Base-by-base conservation (phyloP, 1,140 invertebrate species). In the Drosophila albomicans region DNA sequence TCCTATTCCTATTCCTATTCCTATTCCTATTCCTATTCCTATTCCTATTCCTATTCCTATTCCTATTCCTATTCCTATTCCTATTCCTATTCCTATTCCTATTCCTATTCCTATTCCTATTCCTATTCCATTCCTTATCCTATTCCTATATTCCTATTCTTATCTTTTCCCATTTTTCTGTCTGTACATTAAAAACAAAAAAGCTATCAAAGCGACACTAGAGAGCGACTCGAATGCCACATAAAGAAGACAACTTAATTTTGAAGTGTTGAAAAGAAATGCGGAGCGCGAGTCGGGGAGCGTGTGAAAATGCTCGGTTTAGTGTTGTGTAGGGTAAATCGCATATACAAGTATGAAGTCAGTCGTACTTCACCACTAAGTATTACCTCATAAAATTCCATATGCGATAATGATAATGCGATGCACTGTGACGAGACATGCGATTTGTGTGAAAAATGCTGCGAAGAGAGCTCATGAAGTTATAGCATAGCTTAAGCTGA, bases 361-460 rank as follows among this genome's bases (percentile, higher is more conserved):
- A 25, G 20, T 28, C 25, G 13, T 43, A 43, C 45, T 35, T 5
- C 63, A 48, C 13, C 13, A 16, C 25, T 57, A 59, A 49, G 30
- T 59, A 63, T 74, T 76, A 76, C 74, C 68, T 66, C 68, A 76
- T 76, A 46, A 66, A 68, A 72, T 62, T 59, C 56, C 68, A 72
- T 71, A 72, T 72, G 68, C 68, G 74, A 61, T 71, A 72, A 71
- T 71, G 54, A 64, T 75, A 64, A 71, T 75, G 70, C 63, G 64
- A 46, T 54, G 30, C 54, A 38, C 71, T 69, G 57, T 69, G 56
- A 74, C 57, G 68, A 64, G 70, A 74, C 68, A 75, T 68, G 71
- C 57, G 65, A 54, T 68, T 74, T 56, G 58, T 20, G 52, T 43
- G 15, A 35, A 54, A 54, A 32, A 13, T 16, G 5, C 46, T 8